These are phyloP conservation scores for Melospiza georgiana DNA, from an alignment of 2,113 vertebrate species.

Conservation along the genomic window DNA sequence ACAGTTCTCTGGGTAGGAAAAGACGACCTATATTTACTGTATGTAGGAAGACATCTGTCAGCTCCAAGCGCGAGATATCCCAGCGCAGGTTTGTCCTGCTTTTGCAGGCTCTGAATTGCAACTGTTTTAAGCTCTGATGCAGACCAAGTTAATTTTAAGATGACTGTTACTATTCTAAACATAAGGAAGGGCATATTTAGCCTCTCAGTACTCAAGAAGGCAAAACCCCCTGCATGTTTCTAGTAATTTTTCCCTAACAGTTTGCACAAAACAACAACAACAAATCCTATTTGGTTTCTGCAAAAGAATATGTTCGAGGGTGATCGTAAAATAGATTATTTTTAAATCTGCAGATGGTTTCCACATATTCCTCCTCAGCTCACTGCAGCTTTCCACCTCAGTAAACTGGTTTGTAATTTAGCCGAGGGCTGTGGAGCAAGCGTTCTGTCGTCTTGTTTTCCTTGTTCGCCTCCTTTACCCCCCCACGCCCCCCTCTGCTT, in stretches of 20 bases:
- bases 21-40: constrained; percentile 67
- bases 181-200: constrained; percentile 73
- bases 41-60: constrained; percentile 68
- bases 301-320: constrained; percentile 46
- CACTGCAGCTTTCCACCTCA: constrained; percentile 64
- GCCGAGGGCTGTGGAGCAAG: constrained; percentile 58
- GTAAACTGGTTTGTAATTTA: constrained; percentile 57
- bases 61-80: constrained; percentile 22
- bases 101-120: constrained; percentile 51
- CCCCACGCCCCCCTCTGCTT: not conserved
- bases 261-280: constrained; percentile 52
- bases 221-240: constrained; percentile 64
- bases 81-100: constrained; percentile 57
- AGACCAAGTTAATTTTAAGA: constrained; percentile 65
- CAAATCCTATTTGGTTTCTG: constrained; percentile 47
- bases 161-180: constrained; percentile 71
- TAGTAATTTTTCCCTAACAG: constrained; percentile 66
- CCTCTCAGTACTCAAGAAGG: constrained; percentile 61
- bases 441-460: constrained; percentile 54
- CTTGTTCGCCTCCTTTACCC: not conserved
- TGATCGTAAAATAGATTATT: constrained; percentile 68
- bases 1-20: constrained; percentile 58
- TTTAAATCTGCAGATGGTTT: constrained; percentile 71
- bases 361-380: constrained; percentile 49
- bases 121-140: constrained; percentile 59